A percentile compares a stretch with the other conserved stretches of the same genome.
These are phyloP conservation scores for Pollenia griseotomentosa DNA, from an alignment of 2,888 invertebrate species.

Conservation along the genomic window DNA sequence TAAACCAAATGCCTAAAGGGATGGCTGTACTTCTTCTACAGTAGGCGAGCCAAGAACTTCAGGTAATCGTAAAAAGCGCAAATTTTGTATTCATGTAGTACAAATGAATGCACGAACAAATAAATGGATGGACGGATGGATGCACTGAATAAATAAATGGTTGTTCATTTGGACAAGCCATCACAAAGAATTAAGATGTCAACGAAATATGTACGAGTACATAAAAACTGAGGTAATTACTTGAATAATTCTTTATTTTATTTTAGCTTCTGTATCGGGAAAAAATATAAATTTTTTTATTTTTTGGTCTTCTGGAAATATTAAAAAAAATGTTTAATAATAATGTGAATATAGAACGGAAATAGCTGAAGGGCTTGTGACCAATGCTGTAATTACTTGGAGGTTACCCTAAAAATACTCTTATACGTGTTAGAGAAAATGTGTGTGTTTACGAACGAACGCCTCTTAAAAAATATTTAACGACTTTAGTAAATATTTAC, in stretches of 20 bases:
- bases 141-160: constrained; percentile 44
- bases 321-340: constrained; percentile 13
- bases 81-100: constrained; percentile 11
- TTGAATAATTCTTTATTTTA: constrained; percentile 54
- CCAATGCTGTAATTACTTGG: constrained; percentile 72
- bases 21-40: constrained; percentile 53
- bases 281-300: constrained; percentile 5
- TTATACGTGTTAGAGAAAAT: neutral
- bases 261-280: constrained; percentile 68
- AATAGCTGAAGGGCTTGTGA: constrained; percentile 68
- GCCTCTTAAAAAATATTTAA: constrained; percentile 51
- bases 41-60: constrained; percentile 68
- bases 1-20: constrained; percentile 54
- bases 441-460: constrained; percentile 22
- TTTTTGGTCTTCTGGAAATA: neutral
- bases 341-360: constrained; percentile 74
- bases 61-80: constrained; percentile 55
- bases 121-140: constrained; percentile 30
- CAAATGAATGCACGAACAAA: constrained; percentile 16
- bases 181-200: constrained; percentile 73
- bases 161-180: constrained; percentile 64
- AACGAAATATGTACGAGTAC: constrained; percentile 56
- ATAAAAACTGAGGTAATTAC: constrained; percentile 72
- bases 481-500: constrained; percentile 35
- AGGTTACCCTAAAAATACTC: constrained; percentile 56